Conservation (phyloP, 1,140 invertebrate species). For the Atta colombica region DNA sequence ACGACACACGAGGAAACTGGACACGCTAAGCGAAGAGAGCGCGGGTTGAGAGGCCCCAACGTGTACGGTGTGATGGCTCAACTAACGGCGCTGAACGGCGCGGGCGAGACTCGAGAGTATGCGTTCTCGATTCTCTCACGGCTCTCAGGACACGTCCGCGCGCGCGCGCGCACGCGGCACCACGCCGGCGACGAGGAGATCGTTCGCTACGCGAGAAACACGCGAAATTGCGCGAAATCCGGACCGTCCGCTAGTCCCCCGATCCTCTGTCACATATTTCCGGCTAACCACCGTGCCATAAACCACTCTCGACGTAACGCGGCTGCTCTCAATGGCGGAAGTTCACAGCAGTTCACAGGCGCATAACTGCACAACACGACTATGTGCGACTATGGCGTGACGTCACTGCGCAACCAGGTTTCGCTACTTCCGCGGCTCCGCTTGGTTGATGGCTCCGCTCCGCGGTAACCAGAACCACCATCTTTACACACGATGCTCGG, state of each 20-base stretch:
- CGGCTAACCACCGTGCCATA: slow-evolving; percentile 37
- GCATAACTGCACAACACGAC: slow-evolving; percentile 79
- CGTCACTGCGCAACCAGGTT: slow-evolving; percentile 77
- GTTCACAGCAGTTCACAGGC: slow-evolving; percentile 82
- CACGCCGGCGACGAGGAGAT: slow-evolving; percentile 67
- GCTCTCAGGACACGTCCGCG: slow-evolving; percentile 32
- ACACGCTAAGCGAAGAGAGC: slow-evolving; percentile 53
- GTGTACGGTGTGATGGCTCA: neutral
- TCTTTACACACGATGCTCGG: slow-evolving; percentile 64
- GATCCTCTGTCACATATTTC: slow-evolving; percentile 71
- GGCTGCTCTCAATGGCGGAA: slow-evolving; percentile 79
- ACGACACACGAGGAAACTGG: slow-evolving; percentile 35
- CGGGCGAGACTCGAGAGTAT: too few species aligned
- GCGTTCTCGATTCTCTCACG: too few species aligned
- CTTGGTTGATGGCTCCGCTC: neutral
- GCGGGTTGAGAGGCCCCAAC: neutral
- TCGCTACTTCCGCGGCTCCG: slow-evolving; percentile 21
- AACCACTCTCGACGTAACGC: slow-evolving; percentile 49
- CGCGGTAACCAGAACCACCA: slow-evolving; percentile 73
- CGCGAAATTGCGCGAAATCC: slow-evolving; percentile 48
- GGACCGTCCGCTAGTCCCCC: neutral
- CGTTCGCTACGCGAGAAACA: slow-evolving; percentile 51
- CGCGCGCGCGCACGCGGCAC: slow-evolving; percentile 42
- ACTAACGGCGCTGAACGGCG: slow-evolving; percentile 19
- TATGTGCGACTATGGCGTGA: slow-evolving; percentile 74